Evolutionary conservation across 2,113 vertebrate species (phyloP).

Genomic region (Pelecanus crispus): DNA sequence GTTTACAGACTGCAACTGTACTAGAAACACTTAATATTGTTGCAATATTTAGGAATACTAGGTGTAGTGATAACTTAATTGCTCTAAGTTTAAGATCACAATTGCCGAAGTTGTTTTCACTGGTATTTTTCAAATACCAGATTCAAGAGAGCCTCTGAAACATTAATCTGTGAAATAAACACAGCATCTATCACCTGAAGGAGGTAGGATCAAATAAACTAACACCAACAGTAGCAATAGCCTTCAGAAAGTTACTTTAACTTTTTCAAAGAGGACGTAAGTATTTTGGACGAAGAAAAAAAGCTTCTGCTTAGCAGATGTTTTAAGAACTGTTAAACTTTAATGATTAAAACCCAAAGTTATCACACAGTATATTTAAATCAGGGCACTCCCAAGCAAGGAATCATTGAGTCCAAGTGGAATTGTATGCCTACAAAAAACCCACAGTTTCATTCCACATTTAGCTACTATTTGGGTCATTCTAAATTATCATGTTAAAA

Average conservation of each 20-base stretch:
- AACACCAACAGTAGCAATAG: neutral
- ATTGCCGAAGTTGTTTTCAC: neutral
- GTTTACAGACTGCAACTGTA: neutral
- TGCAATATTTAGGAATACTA: neutral
- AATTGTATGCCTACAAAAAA: neutral
- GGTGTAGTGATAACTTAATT: neutral
- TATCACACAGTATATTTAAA: neutral
- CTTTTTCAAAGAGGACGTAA: neutral
- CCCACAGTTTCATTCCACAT: neutral
- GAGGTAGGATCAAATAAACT: neutral
- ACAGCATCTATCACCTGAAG: neutral
- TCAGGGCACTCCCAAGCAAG: neutral
- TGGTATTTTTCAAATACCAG: neutral
- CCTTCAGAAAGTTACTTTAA: neutral
- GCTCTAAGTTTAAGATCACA: neutral
- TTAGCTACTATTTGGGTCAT: neutral
- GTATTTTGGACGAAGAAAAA: neutral
- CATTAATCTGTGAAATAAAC: neutral
- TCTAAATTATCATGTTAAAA: neutral
- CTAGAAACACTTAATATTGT: neutral
- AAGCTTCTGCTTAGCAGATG: neutral
- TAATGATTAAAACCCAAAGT: neutral
- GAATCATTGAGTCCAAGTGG: neutral
- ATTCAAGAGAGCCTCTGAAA: neutral
- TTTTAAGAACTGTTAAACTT: neutral